Evolutionary conservation across 2,797 vertebrate species (phyloP).

Genomic region (Typhlichthys eigenmanni): DNA sequence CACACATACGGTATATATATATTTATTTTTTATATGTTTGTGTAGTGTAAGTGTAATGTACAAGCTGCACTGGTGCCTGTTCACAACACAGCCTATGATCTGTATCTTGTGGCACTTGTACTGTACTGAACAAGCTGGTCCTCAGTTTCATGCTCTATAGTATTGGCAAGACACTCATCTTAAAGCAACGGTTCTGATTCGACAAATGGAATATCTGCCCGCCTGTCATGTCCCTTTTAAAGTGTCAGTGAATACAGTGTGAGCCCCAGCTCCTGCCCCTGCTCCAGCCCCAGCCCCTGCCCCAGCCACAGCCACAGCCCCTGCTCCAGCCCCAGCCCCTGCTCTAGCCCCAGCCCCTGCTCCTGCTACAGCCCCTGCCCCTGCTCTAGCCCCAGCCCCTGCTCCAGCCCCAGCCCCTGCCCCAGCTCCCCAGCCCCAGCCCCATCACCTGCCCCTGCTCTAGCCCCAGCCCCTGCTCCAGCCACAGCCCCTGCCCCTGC

Average conservation of each 20-base stretch:
- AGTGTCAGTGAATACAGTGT: constrained; percentile 61
- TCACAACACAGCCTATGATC: constrained; percentile 60
- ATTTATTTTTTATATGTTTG: constrained; percentile 37
- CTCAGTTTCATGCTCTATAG: constrained; percentile 68
- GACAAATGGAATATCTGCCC: constrained; percentile 67
- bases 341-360: too few relatives aligned
- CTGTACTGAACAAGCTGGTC: constrained; percentile 45
- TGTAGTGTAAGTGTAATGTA: too few relatives aligned
- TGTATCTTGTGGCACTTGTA: constrained; percentile 53
- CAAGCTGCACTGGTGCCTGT: constrained; percentile 1
- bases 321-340: too few relatives aligned
- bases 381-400: too few relatives aligned
- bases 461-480: too few relatives aligned
- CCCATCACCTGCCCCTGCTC: too few relatives aligned
- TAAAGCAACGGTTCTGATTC: constrained; percentile 66
- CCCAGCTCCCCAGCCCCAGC: too few relatives aligned
- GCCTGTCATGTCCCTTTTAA: constrained; percentile 71
- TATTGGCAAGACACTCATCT: constrained; percentile 60
- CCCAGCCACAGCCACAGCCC: too few relatives aligned
- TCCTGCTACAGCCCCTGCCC: too few relatives aligned
- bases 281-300: too few relatives aligned
- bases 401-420: too few relatives aligned
- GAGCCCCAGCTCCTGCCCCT: neutral
- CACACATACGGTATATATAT: constrained; percentile 43
- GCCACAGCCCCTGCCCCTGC: too few relatives aligned